Conservation (phyloP, 2,888 invertebrate species). For the Coecobrya sp. region DNA sequence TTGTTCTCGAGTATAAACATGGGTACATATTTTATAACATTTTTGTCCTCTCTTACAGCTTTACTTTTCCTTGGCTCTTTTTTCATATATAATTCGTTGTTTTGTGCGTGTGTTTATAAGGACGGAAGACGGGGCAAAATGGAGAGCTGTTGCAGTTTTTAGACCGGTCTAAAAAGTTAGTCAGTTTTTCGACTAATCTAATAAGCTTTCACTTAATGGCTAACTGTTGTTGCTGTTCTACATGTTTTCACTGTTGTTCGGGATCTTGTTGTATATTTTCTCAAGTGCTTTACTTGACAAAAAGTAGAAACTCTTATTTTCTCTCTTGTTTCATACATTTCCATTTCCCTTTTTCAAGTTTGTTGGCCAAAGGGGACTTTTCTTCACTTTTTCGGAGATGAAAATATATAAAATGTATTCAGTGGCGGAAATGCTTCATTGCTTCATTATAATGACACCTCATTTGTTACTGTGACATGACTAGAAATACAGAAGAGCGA, state of each 20-base stretch:
- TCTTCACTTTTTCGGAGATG: neutral
- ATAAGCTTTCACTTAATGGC: conserved; percentile 44
- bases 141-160: conserved; percentile 20
- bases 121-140: neutral
- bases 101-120: neutral
- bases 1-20: neutral
- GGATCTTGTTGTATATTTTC: conserved; percentile 32
- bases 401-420: too few relatives aligned
- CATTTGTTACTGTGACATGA: too few relatives aligned
- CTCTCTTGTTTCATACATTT: neutral
- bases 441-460: too few relatives aligned
- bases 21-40: neutral
- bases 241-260: too few relatives aligned
- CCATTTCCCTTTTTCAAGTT: conserved; percentile 9
- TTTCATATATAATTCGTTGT: neutral
- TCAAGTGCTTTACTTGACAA: neutral
- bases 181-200: conserved; percentile 47
- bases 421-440: too few relatives aligned
- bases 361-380: neutral
- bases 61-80: too few relatives aligned
- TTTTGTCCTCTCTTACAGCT: too few relatives aligned
- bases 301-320: neutral
- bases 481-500: too few relatives aligned
- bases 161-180: conserved; percentile 24
- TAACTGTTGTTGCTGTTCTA: conserved; percentile 3